A percentile compares a stretch with the other conserved stretches of the same genome.
Conservation (phyloP, 2,113 vertebrate species). For the Sciurus niger region DNA sequence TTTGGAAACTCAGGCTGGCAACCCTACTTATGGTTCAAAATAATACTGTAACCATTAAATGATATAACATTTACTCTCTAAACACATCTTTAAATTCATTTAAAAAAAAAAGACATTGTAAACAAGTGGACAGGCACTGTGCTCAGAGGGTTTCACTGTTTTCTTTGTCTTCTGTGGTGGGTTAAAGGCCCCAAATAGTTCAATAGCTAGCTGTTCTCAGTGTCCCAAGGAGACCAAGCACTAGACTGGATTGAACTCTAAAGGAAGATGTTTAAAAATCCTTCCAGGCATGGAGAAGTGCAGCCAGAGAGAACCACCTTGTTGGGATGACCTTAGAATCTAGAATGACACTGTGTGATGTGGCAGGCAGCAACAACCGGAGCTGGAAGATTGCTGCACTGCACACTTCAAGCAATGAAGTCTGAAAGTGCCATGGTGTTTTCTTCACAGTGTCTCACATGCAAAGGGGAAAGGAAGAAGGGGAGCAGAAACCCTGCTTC, state of each 20-base stretch:
- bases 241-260: slow-evolving; percentile 86
- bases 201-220: slow-evolving; percentile 88
- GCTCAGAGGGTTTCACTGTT: slow-evolving; percentile 86
- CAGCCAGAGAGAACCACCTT: slow-evolving; percentile 87
- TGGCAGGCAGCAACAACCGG: slow-evolving; percentile 88
- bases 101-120: slow-evolving; percentile 84
- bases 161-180: slow-evolving; percentile 85
- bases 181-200: slow-evolving; percentile 87
- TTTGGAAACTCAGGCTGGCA: slow-evolving; percentile 88
- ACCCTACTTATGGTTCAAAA: slow-evolving; percentile 89
- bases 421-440: slow-evolving; percentile 92
- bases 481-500: slow-evolving; percentile 94
- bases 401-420: slow-evolving; percentile 91
- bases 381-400: slow-evolving; percentile 87
- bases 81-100: slow-evolving; percentile 85
- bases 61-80: slow-evolving; percentile 87
- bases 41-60: slow-evolving; percentile 91
- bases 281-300: slow-evolving; percentile 89
- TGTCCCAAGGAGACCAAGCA: slow-evolving; percentile 87
- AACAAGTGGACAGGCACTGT: slow-evolving; percentile 90
- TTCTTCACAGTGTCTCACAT: slow-evolving; percentile 99
- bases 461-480: slow-evolving; percentile 89
- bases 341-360: slow-evolving; percentile 90
- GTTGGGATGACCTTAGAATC: slow-evolving; percentile 88
- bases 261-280: slow-evolving; percentile 86